Base-by-base conservation (phyloP, 2,797 vertebrate species). In the Leuciscus waleckii region DNA sequence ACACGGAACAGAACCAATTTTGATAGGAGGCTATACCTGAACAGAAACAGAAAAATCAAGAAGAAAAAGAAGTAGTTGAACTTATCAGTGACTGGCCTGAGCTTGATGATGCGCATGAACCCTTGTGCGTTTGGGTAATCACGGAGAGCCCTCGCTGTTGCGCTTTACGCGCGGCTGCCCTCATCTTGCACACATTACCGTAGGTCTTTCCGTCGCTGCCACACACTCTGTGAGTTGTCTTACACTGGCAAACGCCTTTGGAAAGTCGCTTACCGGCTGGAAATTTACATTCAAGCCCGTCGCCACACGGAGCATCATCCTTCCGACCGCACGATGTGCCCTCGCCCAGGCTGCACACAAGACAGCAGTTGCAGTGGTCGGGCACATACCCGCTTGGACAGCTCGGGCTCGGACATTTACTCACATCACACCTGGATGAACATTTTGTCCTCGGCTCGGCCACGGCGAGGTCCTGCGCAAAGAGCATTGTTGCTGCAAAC, bases 341-440 rank as follows among this genome's bases (percentile, higher is more conserved):
- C 88, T 97, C 96, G 14, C 93, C 90, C 19, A 95, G 95, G 0
- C 96, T 94, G 71, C 98, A 99, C 90, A 97, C 94, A 85, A 97
- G 93, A 93, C 98, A 98, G 94, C 98, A 99, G 94, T 95, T 95
- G 89, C 98, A 99, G 71, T 88, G 94, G 92, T 98, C 97, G 9
- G 95, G 96, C 37, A 96, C 95, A 86, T 96, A 97, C 3, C 96
- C 97, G 58, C 94, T 93, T 1, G 95, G 95, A 85, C 97, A 99
- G 91, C 94, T 94, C 56, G 95, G 97, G 84, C 95, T 97, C 37
- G 96, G 96, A 88, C 97, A 98, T 54, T 92, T 93, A 83, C 95
- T 95, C 82, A 96, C 95, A 70, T 98, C 96, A 92, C 97, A 99
- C 87, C 93, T 94, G 7, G 91, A 87, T 0, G 96, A 94, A 85